Conservation (phyloP, 2,113 vertebrate genomes). For the Pedetes capensis region DNA sequence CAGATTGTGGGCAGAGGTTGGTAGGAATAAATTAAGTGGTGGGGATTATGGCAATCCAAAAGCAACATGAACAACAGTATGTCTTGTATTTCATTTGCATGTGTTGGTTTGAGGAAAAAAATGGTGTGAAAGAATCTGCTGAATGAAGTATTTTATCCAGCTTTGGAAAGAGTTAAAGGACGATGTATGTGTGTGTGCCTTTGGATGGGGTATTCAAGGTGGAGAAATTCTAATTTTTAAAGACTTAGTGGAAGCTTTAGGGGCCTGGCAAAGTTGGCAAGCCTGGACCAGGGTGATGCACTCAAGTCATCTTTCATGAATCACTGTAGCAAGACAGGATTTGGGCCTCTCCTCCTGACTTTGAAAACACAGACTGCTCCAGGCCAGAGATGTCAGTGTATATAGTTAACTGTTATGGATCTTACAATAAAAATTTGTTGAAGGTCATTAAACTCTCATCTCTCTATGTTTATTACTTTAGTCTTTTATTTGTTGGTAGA, state of each 20-base stretch:
- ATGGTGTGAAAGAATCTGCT: neutral
- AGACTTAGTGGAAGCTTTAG: neutral
- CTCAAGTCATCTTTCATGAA: conserved; percentile 21
- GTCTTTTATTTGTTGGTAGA: conserved; percentile 80
- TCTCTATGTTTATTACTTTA: conserved; percentile 79
- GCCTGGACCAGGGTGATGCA: neutral
- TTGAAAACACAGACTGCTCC: conserved; percentile 65
- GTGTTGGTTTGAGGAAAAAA: neutral
- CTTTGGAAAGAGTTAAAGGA: neutral
- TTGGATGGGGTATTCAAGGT: neutral
- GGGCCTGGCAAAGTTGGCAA: conserved; percentile 15
- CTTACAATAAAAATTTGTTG: conserved; percentile 82
- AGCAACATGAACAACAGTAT: neutral
- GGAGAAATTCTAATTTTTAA: conserved; percentile 40
- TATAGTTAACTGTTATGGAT: conserved; percentile 80
- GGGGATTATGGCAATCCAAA: neutral
- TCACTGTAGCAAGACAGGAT: conserved; percentile 23
- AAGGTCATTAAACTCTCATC: conserved; percentile 80
- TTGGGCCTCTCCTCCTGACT: conserved; percentile 62
- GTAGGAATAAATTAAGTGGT: neutral
- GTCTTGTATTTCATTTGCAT: neutral
- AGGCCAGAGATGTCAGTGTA: conserved; percentile 76
- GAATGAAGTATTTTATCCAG: neutral
- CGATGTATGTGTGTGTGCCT: neutral
- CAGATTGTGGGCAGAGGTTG: neutral